phyloP scores from a whole-genome alignment of 2,113 vertebrate genomes.

The Corythornis vintsioides region DNA sequence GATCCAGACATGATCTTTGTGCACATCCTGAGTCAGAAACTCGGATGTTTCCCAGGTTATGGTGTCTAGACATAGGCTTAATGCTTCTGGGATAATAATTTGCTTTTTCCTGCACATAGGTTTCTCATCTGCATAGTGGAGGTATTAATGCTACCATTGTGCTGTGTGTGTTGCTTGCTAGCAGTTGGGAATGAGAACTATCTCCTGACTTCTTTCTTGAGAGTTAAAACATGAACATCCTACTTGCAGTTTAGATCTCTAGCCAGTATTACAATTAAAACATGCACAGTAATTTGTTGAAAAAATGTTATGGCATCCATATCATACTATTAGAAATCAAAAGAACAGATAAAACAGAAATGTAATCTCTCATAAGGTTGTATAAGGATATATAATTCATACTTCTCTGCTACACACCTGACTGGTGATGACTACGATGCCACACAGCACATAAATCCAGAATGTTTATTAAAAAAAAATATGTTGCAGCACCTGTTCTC shows the following conservation, averaged over 20 bases:
- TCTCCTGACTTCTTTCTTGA: neutral
- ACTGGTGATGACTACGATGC: neutral
- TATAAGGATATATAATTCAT: neutral
- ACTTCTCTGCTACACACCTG: neutral
- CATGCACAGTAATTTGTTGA: neutral
- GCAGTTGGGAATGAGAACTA: rapidly evolving
- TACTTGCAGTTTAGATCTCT: neutral
- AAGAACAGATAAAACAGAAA: neutral
- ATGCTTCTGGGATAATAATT: constrained; percentile 1
- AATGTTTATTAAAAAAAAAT: neutral
- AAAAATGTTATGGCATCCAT: neutral
- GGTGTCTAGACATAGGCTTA: constrained; percentile 59
- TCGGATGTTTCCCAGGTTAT: neutral
- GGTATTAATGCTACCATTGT: neutral
- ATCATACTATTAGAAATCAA: neutral
- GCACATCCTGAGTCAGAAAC: neutral
- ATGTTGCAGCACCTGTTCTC: neutral
- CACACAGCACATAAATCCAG: neutral
- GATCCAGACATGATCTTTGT: neutral
- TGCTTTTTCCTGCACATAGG: neutral
- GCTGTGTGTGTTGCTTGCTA: neutral
- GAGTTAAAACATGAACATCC: neutral
- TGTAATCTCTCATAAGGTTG: neutral
- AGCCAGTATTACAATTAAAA: neutral
- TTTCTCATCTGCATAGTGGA: neutral